Base-by-base conservation (phyloP, 2,113 vertebrate species). In the Cranoglanis bouderius region DNA sequence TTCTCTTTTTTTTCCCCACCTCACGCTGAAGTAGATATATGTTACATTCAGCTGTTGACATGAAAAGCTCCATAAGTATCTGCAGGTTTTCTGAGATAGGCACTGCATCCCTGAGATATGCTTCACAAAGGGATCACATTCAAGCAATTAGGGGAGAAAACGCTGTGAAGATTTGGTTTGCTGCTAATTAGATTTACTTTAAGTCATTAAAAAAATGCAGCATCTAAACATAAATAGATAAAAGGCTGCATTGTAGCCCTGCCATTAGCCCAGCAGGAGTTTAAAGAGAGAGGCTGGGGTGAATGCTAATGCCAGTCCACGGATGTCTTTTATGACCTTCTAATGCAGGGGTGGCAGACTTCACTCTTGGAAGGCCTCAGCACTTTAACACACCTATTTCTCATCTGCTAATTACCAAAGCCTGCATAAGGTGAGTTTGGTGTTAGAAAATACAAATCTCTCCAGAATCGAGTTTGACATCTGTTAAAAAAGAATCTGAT, bases 281-380 rank as follows among this genome's bases (percentile, higher is more conserved):
- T 88, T 92, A 91, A 92, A 88, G 88, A 89, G 78, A 82, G 63
- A 61, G 75, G 77, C 35, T 90, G 78, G 75, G 53, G 61, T 82
- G 81, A 87, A 85, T 86, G 78, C 89, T 74, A 85, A 70, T 86
- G 78, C 88, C 82, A 85, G 84, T 87, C 84, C 43, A 77, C 40
- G 84, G 29, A 89, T 90, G 87, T 87, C 65, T 89, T 89, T 92
- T 88, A 90, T 91, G 85, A 90, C 90, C 89, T 91, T 89, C 86
- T 90, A 89, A 90, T 90, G 88, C 53, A 55, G 55, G 35, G 3
- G 38, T 86, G 72, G 59, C 85, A 55, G 65, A 57, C 63, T 53
- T 12, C 65, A 72, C 35, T 82, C 32, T 16, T 57, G 10, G 53
- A 82, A 55, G 51, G 51, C 51, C 51, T 65, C 85, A 43, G 67